Base-by-base conservation (phyloP, 1,140 invertebrate genomes). In the Elysia chlorotica region DNA sequence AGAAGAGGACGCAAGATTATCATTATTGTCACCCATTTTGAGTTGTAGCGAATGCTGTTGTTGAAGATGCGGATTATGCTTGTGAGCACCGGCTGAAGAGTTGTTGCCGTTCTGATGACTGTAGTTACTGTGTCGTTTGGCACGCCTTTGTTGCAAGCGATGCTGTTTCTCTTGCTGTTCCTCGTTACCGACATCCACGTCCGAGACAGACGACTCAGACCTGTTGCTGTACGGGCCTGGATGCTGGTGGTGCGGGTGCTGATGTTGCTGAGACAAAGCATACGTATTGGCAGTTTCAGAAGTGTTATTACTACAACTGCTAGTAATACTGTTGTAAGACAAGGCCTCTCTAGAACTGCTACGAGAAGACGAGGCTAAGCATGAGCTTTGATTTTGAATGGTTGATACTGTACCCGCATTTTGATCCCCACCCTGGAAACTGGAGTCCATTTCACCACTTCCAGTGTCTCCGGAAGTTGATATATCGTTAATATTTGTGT, bases 151-250 rank as follows among this genome's bases (percentile, higher is more conserved):
- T 21, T 70, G 67, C 14, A 67, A 70, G 4, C 65, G 65, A 25
- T 75, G 65, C 25, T 62, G 38, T 23, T 70, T 59, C 31, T 74
- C 61, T 30, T 74, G 63, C 1, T 56, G 37, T 17, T 86, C 84
- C 38, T 76, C 79, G 61, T 75, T 81, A 17, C 79, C 79, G 35
- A 83, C 82, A 59, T 85, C 84, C 54, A 83, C 81, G 48, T 86
- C 84, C 17, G 84, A 86, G 23, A 79, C 81, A 1, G 83, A 85
- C 19, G 84, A 86, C 59, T 86, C 84, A 3, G 84, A 84, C 59
- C 79, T 71, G 77, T 83, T 86, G 74, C 83, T 83, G 59, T 73
- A 82, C 19, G 81, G 81, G 38, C 78, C 81, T 6, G 73, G 36
- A 48, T 81, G 80, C 56, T 77, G 72, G 63, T 73, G 56, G n/a